Percentiles rank a stretch among this genome's conserved stretches.
Evolutionary conservation across 2,113 vertebrate genomes (phyloP).

Genomic region (Martes martes): DNA sequence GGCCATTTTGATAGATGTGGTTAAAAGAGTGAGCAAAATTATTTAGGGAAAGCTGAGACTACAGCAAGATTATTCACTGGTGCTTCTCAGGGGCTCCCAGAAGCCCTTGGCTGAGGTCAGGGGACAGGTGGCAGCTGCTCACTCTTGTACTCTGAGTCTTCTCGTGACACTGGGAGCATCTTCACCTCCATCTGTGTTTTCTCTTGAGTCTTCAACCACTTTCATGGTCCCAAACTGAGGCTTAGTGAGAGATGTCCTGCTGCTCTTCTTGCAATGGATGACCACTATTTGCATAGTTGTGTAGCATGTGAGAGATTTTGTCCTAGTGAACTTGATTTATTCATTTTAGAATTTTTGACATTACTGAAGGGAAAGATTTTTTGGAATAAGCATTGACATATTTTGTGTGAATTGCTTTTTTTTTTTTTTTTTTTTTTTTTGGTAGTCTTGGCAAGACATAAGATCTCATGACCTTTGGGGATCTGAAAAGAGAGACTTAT

Average conservation of each 20-base stretch:
- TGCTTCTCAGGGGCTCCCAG: rapidly evolving
- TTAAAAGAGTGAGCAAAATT: background rate
- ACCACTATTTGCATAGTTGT: rapidly evolving
- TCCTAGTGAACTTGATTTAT: background rate
- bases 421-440: background rate
- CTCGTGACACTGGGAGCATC: background rate
- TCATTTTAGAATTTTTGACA: background rate
- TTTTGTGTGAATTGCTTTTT: background rate
- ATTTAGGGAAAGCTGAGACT: background rate
- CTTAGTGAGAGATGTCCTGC: rapidly evolving
- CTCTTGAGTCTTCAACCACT: rapidly evolving
- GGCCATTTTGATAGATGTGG: background rate
- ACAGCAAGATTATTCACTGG: background rate
- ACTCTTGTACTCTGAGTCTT: rapidly evolving
- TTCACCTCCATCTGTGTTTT: background rate
- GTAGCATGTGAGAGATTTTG: rapidly evolving
- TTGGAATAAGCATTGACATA: background rate
- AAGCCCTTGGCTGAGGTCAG: background rate
- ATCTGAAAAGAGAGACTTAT: background rate
- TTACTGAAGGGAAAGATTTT: background rate
- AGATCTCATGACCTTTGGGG: rapidly evolving
- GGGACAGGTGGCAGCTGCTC: rapidly evolving
- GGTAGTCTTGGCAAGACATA: background rate
- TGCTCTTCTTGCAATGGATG: too few species aligned
- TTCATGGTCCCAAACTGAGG: rapidly evolving